Conservation (phyloP, 2,797 vertebrate genomes). For the Hozukius guyotensis region DNA sequence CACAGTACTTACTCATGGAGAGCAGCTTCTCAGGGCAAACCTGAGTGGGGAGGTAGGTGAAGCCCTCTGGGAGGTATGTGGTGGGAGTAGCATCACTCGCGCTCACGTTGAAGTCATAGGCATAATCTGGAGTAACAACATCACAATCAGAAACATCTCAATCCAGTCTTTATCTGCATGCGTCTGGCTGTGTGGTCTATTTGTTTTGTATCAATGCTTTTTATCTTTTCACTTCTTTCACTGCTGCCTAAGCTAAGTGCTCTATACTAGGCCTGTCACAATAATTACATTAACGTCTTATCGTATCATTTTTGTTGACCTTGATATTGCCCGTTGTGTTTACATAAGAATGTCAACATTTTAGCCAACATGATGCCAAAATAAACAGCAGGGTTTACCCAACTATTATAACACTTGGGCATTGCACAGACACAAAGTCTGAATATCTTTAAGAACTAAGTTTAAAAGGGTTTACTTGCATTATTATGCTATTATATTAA, state of each 20-base stretch:
- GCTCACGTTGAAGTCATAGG: conserved; percentile 92
- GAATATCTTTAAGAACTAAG: neutral
- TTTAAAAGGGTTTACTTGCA: neutral
- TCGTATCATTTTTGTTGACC: neutral
- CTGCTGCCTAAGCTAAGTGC: neutral
- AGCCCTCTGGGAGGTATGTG: conserved; percentile 92
- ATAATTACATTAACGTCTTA: neutral
- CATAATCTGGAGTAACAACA: conserved; percentile 86
- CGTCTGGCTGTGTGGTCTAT: neutral
- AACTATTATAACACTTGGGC: neutral
- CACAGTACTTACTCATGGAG: conserved; percentile 90
- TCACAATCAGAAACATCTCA: neutral
- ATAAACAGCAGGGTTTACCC: neutral
- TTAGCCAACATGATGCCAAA: neutral
- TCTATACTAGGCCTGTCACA: neutral
- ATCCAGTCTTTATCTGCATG: neutral
- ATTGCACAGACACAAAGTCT: neutral
- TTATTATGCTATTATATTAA: neutral
- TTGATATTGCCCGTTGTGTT: too few species aligned
- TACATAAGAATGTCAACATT: too few species aligned
- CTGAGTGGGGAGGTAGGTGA: conserved; percentile 91
- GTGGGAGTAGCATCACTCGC: conserved; percentile 89
- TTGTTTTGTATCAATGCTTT: neutral
- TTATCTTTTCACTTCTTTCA: conserved; percentile 3
- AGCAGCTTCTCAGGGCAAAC: conserved; percentile 92